phyloP scores from a whole-genome alignment of 2,797 vertebrate species.

The Galago senegalensis region DNA sequence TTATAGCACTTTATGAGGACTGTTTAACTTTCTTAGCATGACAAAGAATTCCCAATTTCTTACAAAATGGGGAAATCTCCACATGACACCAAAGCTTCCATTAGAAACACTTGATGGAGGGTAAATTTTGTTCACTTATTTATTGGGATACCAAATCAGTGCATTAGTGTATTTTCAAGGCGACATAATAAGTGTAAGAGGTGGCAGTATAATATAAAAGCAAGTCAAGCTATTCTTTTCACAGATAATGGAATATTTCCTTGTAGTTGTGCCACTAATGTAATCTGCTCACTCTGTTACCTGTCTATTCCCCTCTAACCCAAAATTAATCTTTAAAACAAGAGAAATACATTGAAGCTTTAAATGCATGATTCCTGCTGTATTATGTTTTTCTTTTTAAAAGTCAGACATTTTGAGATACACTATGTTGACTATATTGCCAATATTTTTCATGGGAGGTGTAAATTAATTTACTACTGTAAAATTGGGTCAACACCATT shows the following conservation, averaged over 20 bases:
- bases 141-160: constrained; percentile 6
- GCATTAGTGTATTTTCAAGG: background rate
- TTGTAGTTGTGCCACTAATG: constrained; percentile 23
- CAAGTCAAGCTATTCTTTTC: background rate
- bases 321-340: constrained; percentile 56
- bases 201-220: background rate
- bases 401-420: constrained; percentile 49
- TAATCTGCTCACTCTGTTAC: constrained; percentile 3
- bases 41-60: background rate
- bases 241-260: constrained; percentile 60
- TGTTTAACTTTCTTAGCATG: constrained; percentile 35
- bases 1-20: background rate
- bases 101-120: background rate
- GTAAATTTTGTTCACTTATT: constrained; percentile 47
- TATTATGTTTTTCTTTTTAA: constrained; percentile 19
- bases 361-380: constrained; percentile 3
- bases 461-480: constrained; percentile 50
- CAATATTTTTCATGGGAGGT: constrained; percentile 9
- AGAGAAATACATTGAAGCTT: constrained; percentile 49
- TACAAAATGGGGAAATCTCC: background rate
- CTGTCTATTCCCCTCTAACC: constrained; percentile 23
- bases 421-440: background rate
- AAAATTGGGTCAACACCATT: constrained; percentile 62
- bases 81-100: background rate
- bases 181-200: background rate